Base-by-base conservation (phyloP, 2,797 vertebrate genomes). In the Fundulus diaphanus region DNA sequence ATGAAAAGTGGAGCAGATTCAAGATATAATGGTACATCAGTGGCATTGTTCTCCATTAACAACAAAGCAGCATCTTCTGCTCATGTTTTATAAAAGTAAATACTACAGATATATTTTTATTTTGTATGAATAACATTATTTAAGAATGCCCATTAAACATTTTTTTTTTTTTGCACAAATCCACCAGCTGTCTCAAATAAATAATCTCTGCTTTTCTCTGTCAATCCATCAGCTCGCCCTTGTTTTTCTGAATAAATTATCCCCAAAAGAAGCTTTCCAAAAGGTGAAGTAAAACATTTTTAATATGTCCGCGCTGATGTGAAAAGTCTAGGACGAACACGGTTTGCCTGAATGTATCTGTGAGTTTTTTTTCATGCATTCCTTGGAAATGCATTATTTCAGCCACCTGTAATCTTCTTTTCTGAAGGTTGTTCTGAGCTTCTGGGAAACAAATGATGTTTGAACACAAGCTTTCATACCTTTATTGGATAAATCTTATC, bases 401-500 rank as follows among this genome's bases (percentile, higher is more conserved):
- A 40, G 22, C 61, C 61, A 65, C 61, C 61, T 40, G 35, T 40
- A 40, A 65, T 40, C 63, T 44, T 44, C 63, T 42, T 27, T 44
- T 16, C 24, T 66, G 13, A 44, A 42, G 16, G 35, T 44, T 66
- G 24, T 27, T 70, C 4, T 16, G 1, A 66, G 42, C 35, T 78
- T 74, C 57, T 63, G 46, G 37, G 31, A 57, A 72, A 68, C 40
- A 1, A 68, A 54, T 15, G 27, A 70, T 69, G 40, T 66, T 33
- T 52, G 24, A 84, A 72, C 42, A 56, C 8, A 52, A 49, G 52
- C 5, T 37, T 27, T 71, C 2, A 33, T 66, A 66, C 27, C 35
- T 54, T 70, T 31, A 67, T 56, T 66, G 27, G 61, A 76, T 79
- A 56, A 63, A 68, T 76, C 29, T 27, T 18, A 70, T 76, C 33